Evolutionary conservation across 2,888 invertebrate species (phyloP), one percentile per base, ranked within the genome.

Genomic region (Polia nebulosa): DNA sequence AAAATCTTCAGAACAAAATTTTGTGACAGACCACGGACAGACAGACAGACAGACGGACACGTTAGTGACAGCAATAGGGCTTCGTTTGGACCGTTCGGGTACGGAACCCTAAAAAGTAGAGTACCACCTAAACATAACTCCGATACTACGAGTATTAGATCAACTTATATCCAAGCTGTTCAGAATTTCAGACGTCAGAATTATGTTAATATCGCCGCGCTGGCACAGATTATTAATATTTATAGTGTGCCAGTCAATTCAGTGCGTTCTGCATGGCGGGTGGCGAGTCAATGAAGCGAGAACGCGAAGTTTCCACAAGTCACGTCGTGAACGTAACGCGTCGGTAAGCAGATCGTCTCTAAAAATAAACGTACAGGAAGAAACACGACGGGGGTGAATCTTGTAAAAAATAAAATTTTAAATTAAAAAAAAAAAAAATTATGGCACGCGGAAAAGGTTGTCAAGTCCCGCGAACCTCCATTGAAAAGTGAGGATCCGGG

Each of bases 211-310:
- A 34, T 1, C 11, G n/a, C 22, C 53, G 41, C 36, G 59, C 75
- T 71, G 59, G 47, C 56, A 64, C 29, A 65, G 64, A 70, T 64
- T 70, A 75, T 75, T 75, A 75, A 75, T 75, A 75, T 75, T 70
- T 75, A 75, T 75, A 60, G 41, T 36, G 51, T 70, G 71, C 56
- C 75, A 70, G 52, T 32, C 52, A 32, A 51, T 69, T 63, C 45
- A 45, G 55, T 64, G 29, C 53, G 62, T 61, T 53, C 47, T 62
- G 53, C 53, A 45, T 60, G 60, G 34, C 41, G 29, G 34, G n/a
- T 56, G 36, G 34, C 56, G 45, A 45, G 61, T 39, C 74, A 79
- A 79, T 74, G 67, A 73, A 67, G 70, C 60, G 65, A 20, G 47
- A 57, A 63, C 58, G 25, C 20, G 49, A 22, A 9, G 53, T 63